Conservation (phyloP, 2,888 invertebrate species). For the Tipula vernalis region DNA sequence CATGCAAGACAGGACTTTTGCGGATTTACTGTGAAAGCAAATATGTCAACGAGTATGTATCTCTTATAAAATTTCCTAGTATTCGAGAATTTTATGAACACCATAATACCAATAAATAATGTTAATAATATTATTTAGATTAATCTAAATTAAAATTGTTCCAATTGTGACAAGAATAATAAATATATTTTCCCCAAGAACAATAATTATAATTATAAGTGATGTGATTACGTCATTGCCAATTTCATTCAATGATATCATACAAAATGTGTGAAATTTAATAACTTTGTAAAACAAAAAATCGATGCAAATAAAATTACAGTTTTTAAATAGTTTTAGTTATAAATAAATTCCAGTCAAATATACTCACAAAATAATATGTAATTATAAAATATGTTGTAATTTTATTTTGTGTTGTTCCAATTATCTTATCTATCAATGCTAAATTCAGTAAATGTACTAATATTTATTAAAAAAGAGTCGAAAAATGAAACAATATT, state of each 20-base stretch:
- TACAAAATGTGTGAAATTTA: not conserved
- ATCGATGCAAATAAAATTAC: not conserved
- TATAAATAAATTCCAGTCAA: not conserved
- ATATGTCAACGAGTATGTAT: too few relatives aligned
- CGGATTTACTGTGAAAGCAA: too few relatives aligned
- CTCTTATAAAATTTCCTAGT: not conserved
- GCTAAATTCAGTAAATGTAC: not conserved
- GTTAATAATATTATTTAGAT: not conserved
- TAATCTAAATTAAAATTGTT: not conserved
- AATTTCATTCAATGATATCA: not conserved
- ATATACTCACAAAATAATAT: not conserved
- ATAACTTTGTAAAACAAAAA: not conserved
- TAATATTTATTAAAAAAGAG: not conserved
- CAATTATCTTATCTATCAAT: not conserved
- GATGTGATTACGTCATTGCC: not conserved
- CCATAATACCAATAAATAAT: not conserved
- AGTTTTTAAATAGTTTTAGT: not conserved
- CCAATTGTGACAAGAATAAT: not conserved
- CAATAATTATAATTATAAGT: not conserved
- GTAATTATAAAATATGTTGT: not conserved
- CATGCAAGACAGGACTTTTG: too few relatives aligned
- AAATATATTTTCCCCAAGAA: not conserved
- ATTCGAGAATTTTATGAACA: not conserved
- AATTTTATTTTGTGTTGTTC: not conserved
- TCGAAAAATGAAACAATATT: not conserved